Conservation (phyloP, 2,797 vertebrate species). For the Distichodus sexfasciatus region DNA sequence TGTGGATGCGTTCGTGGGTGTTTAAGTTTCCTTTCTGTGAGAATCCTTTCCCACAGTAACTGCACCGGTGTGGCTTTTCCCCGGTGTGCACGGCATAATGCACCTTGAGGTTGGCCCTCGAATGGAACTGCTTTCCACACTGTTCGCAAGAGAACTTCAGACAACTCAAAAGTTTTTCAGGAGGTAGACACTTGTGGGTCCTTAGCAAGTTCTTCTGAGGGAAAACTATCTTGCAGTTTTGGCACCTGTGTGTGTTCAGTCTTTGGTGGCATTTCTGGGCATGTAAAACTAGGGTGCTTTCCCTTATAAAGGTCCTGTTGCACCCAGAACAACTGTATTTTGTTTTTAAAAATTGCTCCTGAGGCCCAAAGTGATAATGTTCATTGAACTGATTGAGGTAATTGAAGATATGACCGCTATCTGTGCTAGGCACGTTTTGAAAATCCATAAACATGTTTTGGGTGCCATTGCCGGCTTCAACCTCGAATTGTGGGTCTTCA, state of each 20-base stretch:
- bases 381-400: conserved; percentile 36
- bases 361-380: conserved; percentile 6
- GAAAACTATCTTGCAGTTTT: conserved; percentile 61
- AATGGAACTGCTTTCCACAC: conserved; percentile 67
- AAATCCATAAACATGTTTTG: neutral
- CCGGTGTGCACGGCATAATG: conserved; percentile 72
- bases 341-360: conserved; percentile 6
- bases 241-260: conserved; percentile 54
- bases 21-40: conserved; percentile 74
- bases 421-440: neutral
- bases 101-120: conserved; percentile 61
- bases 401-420: conserved; percentile 6
- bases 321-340: conserved; percentile 60
- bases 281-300: conserved; percentile 63
- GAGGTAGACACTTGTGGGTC: conserved; percentile 57
- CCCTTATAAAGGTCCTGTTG: conserved; percentile 56
- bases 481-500: neutral
- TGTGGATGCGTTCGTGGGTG: conserved; percentile 69
- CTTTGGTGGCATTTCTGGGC: conserved; percentile 65
- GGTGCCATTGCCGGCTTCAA: neutral
- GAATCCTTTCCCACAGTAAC: conserved; percentile 68
- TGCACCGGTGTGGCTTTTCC: conserved; percentile 70
- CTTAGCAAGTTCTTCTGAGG: conserved; percentile 49
- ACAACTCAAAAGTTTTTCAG: neutral
- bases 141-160: conserved; percentile 53